Evolutionary conservation across 92 coral and sea anemone species (phyloP).

Genomic region (Siderastrea radians): DNA sequence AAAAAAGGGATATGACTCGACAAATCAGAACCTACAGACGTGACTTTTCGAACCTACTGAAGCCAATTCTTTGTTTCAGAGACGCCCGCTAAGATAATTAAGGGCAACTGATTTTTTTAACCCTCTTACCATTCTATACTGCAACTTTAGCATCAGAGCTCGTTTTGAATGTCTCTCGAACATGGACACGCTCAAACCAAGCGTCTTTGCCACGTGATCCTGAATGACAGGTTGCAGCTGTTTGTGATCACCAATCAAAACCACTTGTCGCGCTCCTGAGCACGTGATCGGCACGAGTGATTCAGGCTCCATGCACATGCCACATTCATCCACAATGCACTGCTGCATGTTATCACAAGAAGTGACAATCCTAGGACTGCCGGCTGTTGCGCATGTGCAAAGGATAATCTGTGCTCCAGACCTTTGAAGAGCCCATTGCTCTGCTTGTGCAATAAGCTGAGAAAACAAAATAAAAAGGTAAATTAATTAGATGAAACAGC

Average conservation of each 20-base stretch:
- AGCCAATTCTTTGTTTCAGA: no score
- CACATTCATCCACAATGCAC: conserved; percentile 90
- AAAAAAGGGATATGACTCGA: no score
- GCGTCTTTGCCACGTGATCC: conserved; percentile 64
- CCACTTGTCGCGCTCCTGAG: conserved; percentile 73
- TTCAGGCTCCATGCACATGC: conserved; percentile 90
- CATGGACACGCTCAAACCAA: conserved; percentile 80
- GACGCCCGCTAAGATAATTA: no score
- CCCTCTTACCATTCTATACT: conserved; percentile 80
- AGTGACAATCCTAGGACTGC: conserved; percentile 49
- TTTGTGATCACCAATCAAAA: conserved; percentile 86
- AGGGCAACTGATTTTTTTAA: not conserved
- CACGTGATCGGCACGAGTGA: conserved; percentile 79
- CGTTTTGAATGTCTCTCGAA: conserved; percentile 73
- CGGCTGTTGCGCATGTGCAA: conserved; percentile 76
- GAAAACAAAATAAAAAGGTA: not conserved
- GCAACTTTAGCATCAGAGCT: conserved; percentile 68
- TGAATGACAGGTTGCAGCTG: conserved; percentile 82
- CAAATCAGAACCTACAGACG: no score
- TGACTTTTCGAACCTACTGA: no score
- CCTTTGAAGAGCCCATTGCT: conserved; percentile 64
- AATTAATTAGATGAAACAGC: not conserved
- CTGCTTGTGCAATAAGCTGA: conserved; percentile 65
- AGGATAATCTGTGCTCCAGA: conserved; percentile 74
- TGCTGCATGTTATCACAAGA: conserved; percentile 70